Evolutionary conservation across 2,113 vertebrate species (phyloP).

Genomic region (Syngnathus floridae): DNA sequence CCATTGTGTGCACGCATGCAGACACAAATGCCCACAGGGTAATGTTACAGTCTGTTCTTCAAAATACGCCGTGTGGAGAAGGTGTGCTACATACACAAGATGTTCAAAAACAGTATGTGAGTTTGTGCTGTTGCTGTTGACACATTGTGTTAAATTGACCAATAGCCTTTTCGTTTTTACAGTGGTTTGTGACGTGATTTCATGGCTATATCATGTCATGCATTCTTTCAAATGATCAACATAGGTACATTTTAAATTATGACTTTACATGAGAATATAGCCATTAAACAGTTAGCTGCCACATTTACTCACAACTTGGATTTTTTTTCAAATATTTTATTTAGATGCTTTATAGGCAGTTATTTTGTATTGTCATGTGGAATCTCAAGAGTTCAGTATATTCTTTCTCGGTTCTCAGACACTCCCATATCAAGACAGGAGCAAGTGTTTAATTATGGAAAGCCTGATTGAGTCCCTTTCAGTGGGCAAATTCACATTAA

Average conservation of each 20-base stretch:
- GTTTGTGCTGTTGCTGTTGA: neutral
- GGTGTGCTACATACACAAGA: neutral
- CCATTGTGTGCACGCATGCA: slow-evolving; percentile 16
- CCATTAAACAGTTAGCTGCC: neutral
- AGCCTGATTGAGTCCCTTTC: slow-evolving; percentile 43
- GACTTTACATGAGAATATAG: neutral
- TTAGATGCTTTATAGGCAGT: slow-evolving; percentile 6
- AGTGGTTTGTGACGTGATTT: neutral
- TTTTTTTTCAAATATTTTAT: neutral
- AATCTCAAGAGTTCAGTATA: slow-evolving; percentile 19
- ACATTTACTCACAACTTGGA: neutral
- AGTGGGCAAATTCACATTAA: neutral
- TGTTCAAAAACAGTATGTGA: neutral
- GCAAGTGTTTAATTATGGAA: slow-evolving; percentile 58
- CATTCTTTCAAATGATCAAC: neutral
- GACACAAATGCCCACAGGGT: slow-evolving; percentile 26
- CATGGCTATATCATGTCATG: neutral
- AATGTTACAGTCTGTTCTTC: slow-evolving; percentile 10
- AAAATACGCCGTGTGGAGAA: neutral
- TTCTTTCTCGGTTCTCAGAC: slow-evolving; percentile 51
- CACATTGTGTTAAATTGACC: neutral
- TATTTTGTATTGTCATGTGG: slow-evolving; percentile 13
- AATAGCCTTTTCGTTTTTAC: neutral
- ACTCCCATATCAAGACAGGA: slow-evolving; percentile 43
- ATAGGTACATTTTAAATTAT: too few species aligned